Conservation (phyloP, 2,888 invertebrate species). For the Ischnura elegans region DNA sequence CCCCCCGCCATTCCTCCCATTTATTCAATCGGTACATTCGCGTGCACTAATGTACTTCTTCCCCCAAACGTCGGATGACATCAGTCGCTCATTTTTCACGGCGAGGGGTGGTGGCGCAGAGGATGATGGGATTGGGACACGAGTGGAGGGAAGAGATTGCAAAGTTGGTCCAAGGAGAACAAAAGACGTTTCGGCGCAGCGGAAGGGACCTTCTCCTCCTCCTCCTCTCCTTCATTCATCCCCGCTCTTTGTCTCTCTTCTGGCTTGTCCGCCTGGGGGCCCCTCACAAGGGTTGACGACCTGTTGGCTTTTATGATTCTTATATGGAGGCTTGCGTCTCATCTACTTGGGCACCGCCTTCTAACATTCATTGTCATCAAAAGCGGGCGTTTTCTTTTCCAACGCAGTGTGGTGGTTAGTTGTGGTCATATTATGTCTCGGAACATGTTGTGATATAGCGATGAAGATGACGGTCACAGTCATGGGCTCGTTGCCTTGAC, state of each 20-base stretch:
- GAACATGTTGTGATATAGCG: no score
- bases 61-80: slow-evolving; percentile 6
- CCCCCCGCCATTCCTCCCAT: background rate
- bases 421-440: no score
- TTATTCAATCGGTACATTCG: no score
- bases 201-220: background rate
- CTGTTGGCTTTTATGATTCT: background rate
- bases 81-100: slow-evolving; percentile 23
- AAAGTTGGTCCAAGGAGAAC: background rate
- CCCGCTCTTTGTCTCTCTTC: background rate
- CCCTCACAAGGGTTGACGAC: background rate
- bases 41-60: no score
- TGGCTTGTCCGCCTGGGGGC: background rate
- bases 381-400: no score
- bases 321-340: no score
- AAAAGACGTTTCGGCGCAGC: background rate
- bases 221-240: background rate
- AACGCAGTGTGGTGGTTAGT: no score
- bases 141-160: slow-evolving; percentile 9
- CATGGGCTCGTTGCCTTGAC: no score
- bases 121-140: background rate
- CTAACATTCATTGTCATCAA: background rate
- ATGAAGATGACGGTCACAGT: no score
- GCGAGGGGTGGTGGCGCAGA: background rate
- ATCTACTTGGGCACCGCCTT: no score